phyloP scores from a whole-genome alignment of 2,113 vertebrate species.

The Podarcis cretensis region DNA sequence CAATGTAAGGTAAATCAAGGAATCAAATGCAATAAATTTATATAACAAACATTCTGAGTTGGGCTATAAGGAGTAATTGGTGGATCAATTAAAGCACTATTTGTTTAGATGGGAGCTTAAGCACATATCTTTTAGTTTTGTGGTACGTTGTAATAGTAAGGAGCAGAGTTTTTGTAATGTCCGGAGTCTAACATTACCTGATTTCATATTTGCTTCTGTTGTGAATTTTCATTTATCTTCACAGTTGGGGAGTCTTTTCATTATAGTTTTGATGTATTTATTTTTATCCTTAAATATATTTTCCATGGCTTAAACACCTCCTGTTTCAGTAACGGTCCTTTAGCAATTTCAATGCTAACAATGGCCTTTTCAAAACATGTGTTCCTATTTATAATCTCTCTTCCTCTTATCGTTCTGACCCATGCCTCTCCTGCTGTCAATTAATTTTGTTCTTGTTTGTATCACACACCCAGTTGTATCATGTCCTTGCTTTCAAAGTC shows the following conservation, averaged over 20 bases:
- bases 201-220: not conserved
- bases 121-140: not conserved
- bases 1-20: not conserved
- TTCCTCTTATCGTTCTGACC: not conserved
- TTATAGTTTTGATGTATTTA: not conserved
- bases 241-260: not conserved
- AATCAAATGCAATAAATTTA: not conserved
- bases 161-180: not conserved
- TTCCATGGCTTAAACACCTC: not conserved
- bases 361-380: not conserved
- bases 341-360: not conserved
- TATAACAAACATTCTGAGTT: not conserved
- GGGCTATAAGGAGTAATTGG: not conserved
- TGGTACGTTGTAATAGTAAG: not conserved
- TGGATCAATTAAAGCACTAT: not conserved
- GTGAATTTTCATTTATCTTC: not conserved
- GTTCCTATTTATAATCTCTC: not conserved
- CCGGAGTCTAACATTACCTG: not conserved
- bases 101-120: not conserved
- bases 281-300: not conserved
- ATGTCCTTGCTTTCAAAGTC: conserved; percentile 3
- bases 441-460: not conserved
- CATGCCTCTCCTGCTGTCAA: not conserved
- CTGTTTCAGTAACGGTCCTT: not conserved
- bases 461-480: not conserved